These are phyloP conservation scores for Conomelus anceps DNA, from an alignment of 2,888 invertebrate genomes.

Conservation along the genomic window DNA sequence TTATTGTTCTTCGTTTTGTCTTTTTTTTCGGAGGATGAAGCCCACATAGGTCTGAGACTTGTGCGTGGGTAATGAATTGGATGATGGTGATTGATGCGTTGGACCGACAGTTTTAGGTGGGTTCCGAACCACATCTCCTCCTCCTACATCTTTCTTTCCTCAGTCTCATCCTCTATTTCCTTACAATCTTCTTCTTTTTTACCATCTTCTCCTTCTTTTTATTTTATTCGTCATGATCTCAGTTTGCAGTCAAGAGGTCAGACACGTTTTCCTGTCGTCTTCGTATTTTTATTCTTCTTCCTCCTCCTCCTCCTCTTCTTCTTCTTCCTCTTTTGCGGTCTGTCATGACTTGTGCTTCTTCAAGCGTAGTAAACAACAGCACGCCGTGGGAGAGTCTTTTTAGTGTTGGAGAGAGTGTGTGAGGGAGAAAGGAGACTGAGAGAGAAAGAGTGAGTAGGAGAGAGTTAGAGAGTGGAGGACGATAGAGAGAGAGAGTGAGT, in stretches of 20 bases:
- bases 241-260: neutral
- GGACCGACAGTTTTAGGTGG: too few species aligned
- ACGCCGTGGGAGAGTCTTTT: neutral
- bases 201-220: neutral
- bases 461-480: neutral
- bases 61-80: too few species aligned
- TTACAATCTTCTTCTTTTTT: neutral
- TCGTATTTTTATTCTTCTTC: neutral
- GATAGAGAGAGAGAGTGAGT: too few species aligned
- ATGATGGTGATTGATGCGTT: too few species aligned
- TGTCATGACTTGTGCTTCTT: neutral
- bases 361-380: neutral
- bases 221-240: neutral
- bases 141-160: too few species aligned
- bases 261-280: neutral
- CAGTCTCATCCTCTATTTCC: too few species aligned
- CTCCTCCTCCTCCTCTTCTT: neutral
- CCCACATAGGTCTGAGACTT: too few species aligned
- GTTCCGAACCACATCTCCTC: too few species aligned
- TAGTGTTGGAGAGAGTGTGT: neutral
- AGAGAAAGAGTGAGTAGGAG: neutral
- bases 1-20: too few species aligned
- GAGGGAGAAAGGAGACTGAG: neutral
- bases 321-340: neutral
- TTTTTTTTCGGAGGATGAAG: too few species aligned